Evolutionary conservation across 2,888 invertebrate genomes (phyloP).

Genomic region (Cerceris rybyensis): DNA sequence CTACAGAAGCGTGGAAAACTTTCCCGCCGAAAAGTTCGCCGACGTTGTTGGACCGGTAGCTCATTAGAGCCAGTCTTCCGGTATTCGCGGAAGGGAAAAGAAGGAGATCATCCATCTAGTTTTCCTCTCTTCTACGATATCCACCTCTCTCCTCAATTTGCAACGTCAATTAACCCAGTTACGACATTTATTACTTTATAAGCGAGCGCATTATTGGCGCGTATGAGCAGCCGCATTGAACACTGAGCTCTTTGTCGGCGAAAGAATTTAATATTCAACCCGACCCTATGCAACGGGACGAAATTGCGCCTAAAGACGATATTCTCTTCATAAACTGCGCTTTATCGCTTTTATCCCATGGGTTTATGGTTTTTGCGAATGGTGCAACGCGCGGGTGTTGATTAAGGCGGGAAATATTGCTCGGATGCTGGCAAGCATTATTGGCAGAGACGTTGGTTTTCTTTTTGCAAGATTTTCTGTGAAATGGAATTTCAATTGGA

Average conservation of each 20-base stretch:
- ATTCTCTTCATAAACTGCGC: slow-evolving; percentile 18
- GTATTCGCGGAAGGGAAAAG: no score
- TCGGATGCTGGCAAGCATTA: no score
- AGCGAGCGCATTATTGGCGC: slow-evolving; percentile 67
- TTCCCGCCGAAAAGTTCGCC: not conserved
- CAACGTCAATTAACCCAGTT: slow-evolving; percentile 74
- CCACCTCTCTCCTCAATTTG: slow-evolving; percentile 49
- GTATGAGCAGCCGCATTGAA: slow-evolving; percentile 38
- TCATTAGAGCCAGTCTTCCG: no score
- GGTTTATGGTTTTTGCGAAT: slow-evolving; percentile 17
- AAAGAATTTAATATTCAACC: slow-evolving; percentile 56
- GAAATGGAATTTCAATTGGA: no score
- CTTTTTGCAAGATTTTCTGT: no score
- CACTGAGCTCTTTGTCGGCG: slow-evolving; percentile 61
- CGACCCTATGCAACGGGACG: slow-evolving; percentile 13
- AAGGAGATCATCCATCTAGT: not conserved
- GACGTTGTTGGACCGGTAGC: not conserved
- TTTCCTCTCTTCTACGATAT: slow-evolving; percentile 46
- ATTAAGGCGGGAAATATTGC: slow-evolving; percentile 1
- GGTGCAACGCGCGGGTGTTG: slow-evolving; percentile 27
- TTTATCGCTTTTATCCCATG: slow-evolving; percentile 28
- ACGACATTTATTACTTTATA: slow-evolving; percentile 66
- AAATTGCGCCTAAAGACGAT: slow-evolving; percentile 25
- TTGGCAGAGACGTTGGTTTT: no score
- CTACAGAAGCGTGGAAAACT: not conserved